Base-by-base conservation (phyloP, 1,140 invertebrate genomes). In the Ditylenchus dipsaci region DNA sequence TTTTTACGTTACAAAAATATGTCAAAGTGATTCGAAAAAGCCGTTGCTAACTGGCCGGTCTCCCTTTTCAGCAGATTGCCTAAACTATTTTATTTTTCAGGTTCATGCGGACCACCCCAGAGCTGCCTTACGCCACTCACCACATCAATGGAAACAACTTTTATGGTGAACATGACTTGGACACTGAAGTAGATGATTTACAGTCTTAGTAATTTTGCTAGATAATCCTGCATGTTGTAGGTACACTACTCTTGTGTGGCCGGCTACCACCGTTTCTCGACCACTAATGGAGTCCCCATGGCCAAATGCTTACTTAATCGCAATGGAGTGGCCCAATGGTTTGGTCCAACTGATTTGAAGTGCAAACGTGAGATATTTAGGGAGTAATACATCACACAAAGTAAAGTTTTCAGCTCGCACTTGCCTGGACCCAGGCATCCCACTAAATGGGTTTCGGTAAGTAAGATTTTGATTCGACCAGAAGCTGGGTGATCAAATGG, bases 281-380 rank as follows among this genome's bases (percentile, higher is more conserved):
- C 33, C 15, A 53, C 3, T 21, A 53, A 43, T 23, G 74, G 67
- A 19, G 33, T 71, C 89, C 88, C 89, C 7, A 86, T 88, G 59
- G 91, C 93, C 47, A 94, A 94, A 84, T 97, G 95, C 83, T 85
- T 95, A 49, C 88, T 91, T 68, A 91, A 92, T 75, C 90, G 68
- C 21, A 74, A 93, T 77, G 89, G 89, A 0, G 86, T 88, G 0
- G 90, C 90, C 1, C 89, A 90, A 68, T 92, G 91, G 91, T 93
- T 91, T 78, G 93, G 93, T 17, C 94, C 94, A 21, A 53, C 3
- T 0, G 91, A 95, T 78, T 90, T 97, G 64, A 89, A 89, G 43
- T 97, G 95, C 78, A 90, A 93, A 87, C 91, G 93, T 90, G 85
- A 90, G 88, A 88, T 72, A 49, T 23, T 49, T 58, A 57, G 19